Evolutionary conservation across 2,113 vertebrate species (phyloP).

Genomic region (Archilochus colubris): DNA sequence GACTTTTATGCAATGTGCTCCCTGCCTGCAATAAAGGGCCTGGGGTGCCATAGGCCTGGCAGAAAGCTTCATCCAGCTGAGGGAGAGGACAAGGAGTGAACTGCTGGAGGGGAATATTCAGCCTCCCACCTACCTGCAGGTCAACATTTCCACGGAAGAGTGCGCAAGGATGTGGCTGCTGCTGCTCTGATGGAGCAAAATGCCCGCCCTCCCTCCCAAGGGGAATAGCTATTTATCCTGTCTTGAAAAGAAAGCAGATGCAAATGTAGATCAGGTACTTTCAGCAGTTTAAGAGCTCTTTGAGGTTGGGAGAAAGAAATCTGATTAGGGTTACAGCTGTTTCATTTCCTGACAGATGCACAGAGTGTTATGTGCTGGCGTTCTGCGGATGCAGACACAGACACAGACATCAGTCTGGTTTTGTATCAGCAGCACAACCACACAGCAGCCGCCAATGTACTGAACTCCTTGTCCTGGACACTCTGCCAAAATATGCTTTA

Average conservation of each 20-base stretch:
- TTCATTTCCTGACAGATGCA: slow-evolving; percentile 72
- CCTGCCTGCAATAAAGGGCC: not conserved
- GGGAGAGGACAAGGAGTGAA: not conserved
- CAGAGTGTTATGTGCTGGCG: slow-evolving; percentile 48
- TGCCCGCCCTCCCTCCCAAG: not conserved
- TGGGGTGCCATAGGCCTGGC: not conserved
- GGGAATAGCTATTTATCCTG: not conserved
- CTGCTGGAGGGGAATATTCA: not conserved
- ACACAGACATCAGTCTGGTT: slow-evolving; percentile 58
- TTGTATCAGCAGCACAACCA: slow-evolving; percentile 71
- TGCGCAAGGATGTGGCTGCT: not conserved
- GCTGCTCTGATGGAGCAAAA: not conserved
- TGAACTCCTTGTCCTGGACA: slow-evolving; percentile 81
- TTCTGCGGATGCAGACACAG: slow-evolving; percentile 44
- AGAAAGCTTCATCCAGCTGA: not conserved
- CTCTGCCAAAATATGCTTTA: slow-evolving; percentile 75
- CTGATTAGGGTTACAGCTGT: slow-evolving; percentile 65
- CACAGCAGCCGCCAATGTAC: slow-evolving; percentile 72
- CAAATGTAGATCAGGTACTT: slow-evolving; percentile 56
- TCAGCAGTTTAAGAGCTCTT: slow-evolving; percentile 42
- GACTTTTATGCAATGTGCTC: not conserved
- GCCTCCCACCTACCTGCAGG: not conserved
- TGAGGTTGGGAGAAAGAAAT: slow-evolving; percentile 57
- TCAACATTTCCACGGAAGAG: not conserved
- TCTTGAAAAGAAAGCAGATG: slow-evolving; percentile 37